phyloP scores from a whole-genome alignment of 1,140 invertebrate species.

The Aphelenchoides fujianensis region DNA sequence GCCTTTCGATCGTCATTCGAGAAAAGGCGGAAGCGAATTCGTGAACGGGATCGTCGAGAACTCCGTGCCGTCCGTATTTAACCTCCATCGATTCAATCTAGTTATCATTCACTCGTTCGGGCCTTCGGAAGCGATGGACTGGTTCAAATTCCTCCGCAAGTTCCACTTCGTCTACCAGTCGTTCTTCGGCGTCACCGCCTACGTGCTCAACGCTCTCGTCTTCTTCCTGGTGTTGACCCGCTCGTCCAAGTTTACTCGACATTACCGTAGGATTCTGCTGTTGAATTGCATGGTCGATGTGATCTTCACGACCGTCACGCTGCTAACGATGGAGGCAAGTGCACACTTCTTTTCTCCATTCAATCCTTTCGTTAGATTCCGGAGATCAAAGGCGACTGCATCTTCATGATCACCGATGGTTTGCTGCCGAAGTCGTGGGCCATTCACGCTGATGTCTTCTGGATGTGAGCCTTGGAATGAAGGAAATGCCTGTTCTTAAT shows the following conservation, averaged over 20 bases:
- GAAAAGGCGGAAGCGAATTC: too few species aligned
- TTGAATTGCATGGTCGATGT: slow-evolving; percentile 1
- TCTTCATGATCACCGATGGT: slow-evolving; percentile 14
- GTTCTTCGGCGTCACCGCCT: not conserved
- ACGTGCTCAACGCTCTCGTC: not conserved
- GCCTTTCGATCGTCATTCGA: too few species aligned
- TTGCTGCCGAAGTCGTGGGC: not conserved
- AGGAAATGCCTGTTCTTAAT: not conserved
- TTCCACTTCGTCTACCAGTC: not conserved
- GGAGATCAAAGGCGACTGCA: not conserved
- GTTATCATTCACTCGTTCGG: too few species aligned
- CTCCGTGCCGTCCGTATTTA: too few species aligned
- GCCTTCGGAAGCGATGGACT: too few species aligned
- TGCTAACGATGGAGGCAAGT: slow-evolving; percentile 13
- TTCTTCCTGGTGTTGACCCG: not conserved
- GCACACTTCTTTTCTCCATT: too few species aligned
- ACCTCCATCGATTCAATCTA: too few species aligned
- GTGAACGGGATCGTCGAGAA: too few species aligned
- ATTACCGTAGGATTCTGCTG: slow-evolving; percentile 7
- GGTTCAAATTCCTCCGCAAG: not conserved
- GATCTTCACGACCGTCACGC: not conserved
- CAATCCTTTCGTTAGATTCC: too few species aligned
- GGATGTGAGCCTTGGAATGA: not conserved
- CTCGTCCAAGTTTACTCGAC: not conserved
- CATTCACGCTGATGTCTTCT: not conserved